A percentile compares a stretch with the other conserved stretches of the same genome.
Evolutionary conservation across 2,888 invertebrate species (phyloP).

Genomic region (Creontiades dilutus): DNA sequence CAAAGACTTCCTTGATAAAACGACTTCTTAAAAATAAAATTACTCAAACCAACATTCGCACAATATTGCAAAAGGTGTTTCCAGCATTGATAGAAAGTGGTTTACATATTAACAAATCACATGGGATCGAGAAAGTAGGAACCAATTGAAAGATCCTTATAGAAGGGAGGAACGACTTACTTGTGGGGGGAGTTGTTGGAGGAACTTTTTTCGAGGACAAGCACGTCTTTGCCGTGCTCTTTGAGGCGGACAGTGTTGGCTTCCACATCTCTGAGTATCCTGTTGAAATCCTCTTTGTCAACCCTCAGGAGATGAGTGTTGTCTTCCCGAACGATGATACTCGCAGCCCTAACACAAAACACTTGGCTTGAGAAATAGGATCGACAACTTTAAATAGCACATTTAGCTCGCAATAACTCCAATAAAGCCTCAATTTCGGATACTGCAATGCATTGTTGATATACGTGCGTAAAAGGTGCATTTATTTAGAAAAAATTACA

Average conservation of each 20-base stretch:
- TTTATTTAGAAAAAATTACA: too few relatives aligned
- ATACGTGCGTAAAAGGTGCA: too few relatives aligned
- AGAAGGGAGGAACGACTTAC: slow-evolving; percentile 19
- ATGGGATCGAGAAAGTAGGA: not conserved
- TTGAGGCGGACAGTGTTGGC: slow-evolving; percentile 92
- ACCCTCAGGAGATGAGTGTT: slow-evolving; percentile 91
- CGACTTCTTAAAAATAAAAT: too few relatives aligned
- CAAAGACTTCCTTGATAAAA: too few relatives aligned
- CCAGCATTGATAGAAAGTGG: not conserved
- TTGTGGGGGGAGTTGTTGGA: slow-evolving; percentile 70
- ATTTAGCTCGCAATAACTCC: too few relatives aligned
- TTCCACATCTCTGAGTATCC: slow-evolving; percentile 90
- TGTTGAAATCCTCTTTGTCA: slow-evolving; percentile 91
- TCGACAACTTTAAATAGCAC: too few relatives aligned
- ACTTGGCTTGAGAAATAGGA: too few relatives aligned
- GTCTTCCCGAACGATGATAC: slow-evolving; percentile 89
- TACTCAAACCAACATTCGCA: too few relatives aligned
- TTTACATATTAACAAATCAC: not conserved
- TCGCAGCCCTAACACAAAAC: slow-evolving; percentile 84
- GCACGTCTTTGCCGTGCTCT: slow-evolving; percentile 90
- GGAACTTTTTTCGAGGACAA: slow-evolving; percentile 86
- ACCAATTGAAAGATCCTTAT: not conserved
- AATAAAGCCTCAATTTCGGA: too few relatives aligned
- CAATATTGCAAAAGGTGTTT: too few relatives aligned
- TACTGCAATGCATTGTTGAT: too few relatives aligned